Base-by-base conservation (phyloP, 2,113 vertebrate species). In the Morone saxatilis region DNA sequence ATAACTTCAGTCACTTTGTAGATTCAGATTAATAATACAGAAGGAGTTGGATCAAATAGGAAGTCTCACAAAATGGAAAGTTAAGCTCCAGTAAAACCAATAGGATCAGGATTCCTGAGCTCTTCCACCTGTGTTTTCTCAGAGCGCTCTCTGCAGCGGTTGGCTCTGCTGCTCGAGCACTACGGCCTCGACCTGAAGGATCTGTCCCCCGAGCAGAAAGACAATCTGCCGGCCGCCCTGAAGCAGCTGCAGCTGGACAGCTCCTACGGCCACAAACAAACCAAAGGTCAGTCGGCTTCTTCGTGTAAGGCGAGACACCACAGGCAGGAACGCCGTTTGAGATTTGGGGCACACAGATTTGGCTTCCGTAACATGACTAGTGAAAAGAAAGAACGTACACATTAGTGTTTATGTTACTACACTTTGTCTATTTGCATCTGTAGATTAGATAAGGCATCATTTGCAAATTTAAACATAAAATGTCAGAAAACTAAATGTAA, bases 101-200 rank as follows among this genome's bases (percentile, higher is more conserved):
- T 4, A 7, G 31, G 10, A 2, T 41, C 36, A 10, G 51, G 6
- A 0, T 43, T 5, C n/a, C 0, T 51, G 47, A 17, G 45, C 45
- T 47, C 45, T 4, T 47, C 45, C 12, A 5, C 7, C 57, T 40
- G 16, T 51, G 13, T 25, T 62, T 57, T 67, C 7, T 5, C 80
- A 96, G 95, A 93, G 19, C 51, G 57, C n/a, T 90, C 93, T 8
- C 80, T 96, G 87, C 96, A 96, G 91, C 96, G 91, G 50, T 63
- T 98, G 75, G 91, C 95, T 4, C 91, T 95, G 36, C 93, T 97
- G 48, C 91, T 98, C 56, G 94, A 96, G 0, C 96, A 95, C 88
- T 96, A 97, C 0, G 96, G 96, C n/a, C 90, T 97, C 12, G 95
- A 96, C 38, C 72, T 97, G 61, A 95, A 93, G 0, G 96, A 98